A percentile compares a stretch with the other conserved stretches of the same genome.
phyloP scores from a whole-genome alignment of 2,888 invertebrate genomes.

The Leptinotarsa peninsularis region DNA sequence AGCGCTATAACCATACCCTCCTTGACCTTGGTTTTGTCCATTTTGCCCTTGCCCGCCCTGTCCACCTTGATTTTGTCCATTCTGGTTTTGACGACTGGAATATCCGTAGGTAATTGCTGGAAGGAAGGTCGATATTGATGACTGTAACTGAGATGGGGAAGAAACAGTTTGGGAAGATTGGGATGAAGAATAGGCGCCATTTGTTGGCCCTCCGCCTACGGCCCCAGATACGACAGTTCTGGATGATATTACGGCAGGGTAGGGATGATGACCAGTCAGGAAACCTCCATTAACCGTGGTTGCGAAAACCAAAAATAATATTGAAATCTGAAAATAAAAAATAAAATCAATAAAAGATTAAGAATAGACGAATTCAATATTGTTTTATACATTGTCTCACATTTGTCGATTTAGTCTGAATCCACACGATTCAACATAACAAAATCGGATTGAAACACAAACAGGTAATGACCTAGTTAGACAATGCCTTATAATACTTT shows the following conservation, averaged over 20 bases:
- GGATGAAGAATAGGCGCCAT: slow-evolving; percentile 39
- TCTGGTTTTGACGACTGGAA: slow-evolving; percentile 18
- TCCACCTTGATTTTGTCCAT: slow-evolving; percentile 14
- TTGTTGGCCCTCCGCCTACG: slow-evolving; percentile 34
- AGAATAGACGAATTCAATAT: background rate
- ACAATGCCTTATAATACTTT: too few species aligned
- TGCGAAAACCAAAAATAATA: slow-evolving; percentile 25
- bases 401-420: background rate
- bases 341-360: background rate
- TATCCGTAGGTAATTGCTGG: slow-evolving; percentile 28
- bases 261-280: slow-evolving; percentile 36
- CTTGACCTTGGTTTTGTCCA: slow-evolving; percentile 16
- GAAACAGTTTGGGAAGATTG: slow-evolving; percentile 41
- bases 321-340: slow-evolving; percentile 21
- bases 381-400: background rate
- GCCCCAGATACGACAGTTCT: slow-evolving; percentile 34
- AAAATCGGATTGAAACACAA: too few species aligned
- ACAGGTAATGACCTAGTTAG: too few species aligned
- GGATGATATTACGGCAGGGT: slow-evolving; percentile 33
- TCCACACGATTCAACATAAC: too few species aligned
- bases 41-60: slow-evolving; percentile 15
- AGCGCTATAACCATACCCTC: slow-evolving; percentile 21
- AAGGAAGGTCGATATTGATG: slow-evolving; percentile 34
- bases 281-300: slow-evolving; percentile 34
- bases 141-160: slow-evolving; percentile 35